Base-by-base conservation (phyloP, 2,888 invertebrate species). In the Andrena haemorrhoa region DNA sequence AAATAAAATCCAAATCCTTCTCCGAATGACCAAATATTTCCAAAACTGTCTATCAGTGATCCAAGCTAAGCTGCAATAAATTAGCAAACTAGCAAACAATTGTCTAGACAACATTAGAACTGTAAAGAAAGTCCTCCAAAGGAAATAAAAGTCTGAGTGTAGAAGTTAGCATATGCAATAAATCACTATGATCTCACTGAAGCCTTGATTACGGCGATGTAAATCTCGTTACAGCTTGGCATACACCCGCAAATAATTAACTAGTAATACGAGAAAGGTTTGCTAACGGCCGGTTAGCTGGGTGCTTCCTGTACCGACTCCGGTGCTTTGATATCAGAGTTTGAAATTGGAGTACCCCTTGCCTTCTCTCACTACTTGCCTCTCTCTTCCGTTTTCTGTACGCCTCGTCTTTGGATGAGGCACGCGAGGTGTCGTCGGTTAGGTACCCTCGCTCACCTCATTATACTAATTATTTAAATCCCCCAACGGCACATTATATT, bases 381-480 rank as follows among this genome's bases (percentile, higher is more conserved):
- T 53, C 75, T 49, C 61, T 68, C 64, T 63, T 51, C 33, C 49
- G 23, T 49, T 47, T 69, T 33, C 10, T 29, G 23, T 47, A n/a
- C 53, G 51, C 61, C 53, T 26, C 56, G 74, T 72, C 76, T 81
- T 75, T 73, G 73, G 76, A 79, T 49, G 78, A 86, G 83, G 71
- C 83, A 85, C 86, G 86, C 86, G 77, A 86, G 75, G 79, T 74
- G 83, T 84, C 75, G 77, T 68, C 68, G 72, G 66, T 79, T 81
- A 56, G 75, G 77, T 87, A 88, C 79, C 81, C 82, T 79, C 76
- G 83, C 84, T 91, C 92, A 90, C 91, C 92, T 93, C 91, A 91
- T 93, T 93, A 92, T 91, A 91, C 90, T 93, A 93, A 93, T 93
- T 93, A 92, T 93, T 92, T 90, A 88, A 91, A 90, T 90, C 89